Evolutionary conservation across 2,797 vertebrate genomes (phyloP), one percentile per base, ranked within the genome.

Genomic region (Gadopsis marmoratus): DNA sequence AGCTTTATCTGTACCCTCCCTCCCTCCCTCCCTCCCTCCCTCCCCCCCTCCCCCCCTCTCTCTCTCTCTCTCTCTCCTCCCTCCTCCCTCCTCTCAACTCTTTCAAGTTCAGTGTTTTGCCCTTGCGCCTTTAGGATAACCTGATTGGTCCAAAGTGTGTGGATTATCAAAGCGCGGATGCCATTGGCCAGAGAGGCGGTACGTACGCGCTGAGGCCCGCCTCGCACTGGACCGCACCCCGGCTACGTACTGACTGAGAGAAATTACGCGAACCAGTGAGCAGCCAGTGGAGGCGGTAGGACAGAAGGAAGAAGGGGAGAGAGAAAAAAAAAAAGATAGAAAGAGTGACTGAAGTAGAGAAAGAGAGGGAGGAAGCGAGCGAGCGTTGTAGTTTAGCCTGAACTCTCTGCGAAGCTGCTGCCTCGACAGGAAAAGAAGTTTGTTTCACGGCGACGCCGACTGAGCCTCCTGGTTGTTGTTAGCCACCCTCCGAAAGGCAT

Each of bases 221-320:
- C 95, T 79, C 56, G 19, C 63, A 33, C 81, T 73, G 91, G 91
- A 95, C 95, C 95, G 94, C 95, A 91, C 95, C 94, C 95, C 90
- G 87, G 82, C 87, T 88, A 90, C 81, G 69, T 79, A 43, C 79
- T 76, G 55, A 85, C 71, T 7, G 87, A 85, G 58, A 78, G 68
- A 92, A 92, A 88, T 89, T 87, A 88, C 68, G 70, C 81, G 81
- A 91, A 82, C 90, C 85, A 91, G 88, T 85, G 70, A 92, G 88
- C 86, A 85, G 86, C 61, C 68, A 83, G 91, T 73, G 83, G 78
- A 83, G 92, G 92, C 93, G 92, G 89, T 94, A 91, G 91, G 89
- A 85, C 74, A 76, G 63, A 85, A 81, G 74, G 72, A 76, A 87
- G 79, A 74, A 59, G 26, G 60, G 31, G 51, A 76, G 56, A 78